Conservation (phyloP, 2,797 vertebrate species). For the Lacerta viridis region DNA sequence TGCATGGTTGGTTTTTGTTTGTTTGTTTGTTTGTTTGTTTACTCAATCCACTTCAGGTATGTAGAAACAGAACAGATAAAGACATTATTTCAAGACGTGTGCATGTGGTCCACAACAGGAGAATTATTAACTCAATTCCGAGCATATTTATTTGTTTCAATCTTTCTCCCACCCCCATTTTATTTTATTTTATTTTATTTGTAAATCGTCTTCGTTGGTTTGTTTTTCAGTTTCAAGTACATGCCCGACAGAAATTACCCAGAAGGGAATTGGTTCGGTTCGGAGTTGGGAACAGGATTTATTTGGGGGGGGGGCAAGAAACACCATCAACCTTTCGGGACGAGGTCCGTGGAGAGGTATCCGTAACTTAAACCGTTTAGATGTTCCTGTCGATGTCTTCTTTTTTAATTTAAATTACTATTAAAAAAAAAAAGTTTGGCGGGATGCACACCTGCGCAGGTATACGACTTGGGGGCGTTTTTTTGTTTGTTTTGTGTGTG, state of each 20-base stretch:
- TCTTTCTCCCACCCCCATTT: too few relatives aligned
- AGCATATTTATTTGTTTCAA: background rate
- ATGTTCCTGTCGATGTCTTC: too few relatives aligned
- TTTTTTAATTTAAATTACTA: background rate
- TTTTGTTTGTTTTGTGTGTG: constrained; percentile 9
- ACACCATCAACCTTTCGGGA: background rate
- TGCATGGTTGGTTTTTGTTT: constrained; percentile 80
- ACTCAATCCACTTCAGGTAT: constrained; percentile 58
- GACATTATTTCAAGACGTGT: constrained; percentile 51
- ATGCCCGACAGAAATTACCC: constrained; percentile 72
- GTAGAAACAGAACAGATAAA: constrained; percentile 74
- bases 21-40: constrained; percentile 44
- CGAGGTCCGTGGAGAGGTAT: too few relatives aligned
- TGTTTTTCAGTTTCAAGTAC: constrained; percentile 68
- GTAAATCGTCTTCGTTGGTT: background rate
- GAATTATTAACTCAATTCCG: constrained; percentile 1
- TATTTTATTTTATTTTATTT: background rate
- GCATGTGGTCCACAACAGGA: constrained; percentile 55
- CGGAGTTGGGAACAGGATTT: background rate
- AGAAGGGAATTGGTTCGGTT: background rate
- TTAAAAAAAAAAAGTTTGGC: background rate
- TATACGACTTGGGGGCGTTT: too few relatives aligned
- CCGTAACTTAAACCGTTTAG: too few relatives aligned
- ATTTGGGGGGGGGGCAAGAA: too few relatives aligned
- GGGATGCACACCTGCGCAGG: background rate